Percentiles rank a stretch among this genome's conserved stretches.
Evolutionary conservation across 1,140 invertebrate species (phyloP).

Genomic region (Luehdorfia chinensis): DNA sequence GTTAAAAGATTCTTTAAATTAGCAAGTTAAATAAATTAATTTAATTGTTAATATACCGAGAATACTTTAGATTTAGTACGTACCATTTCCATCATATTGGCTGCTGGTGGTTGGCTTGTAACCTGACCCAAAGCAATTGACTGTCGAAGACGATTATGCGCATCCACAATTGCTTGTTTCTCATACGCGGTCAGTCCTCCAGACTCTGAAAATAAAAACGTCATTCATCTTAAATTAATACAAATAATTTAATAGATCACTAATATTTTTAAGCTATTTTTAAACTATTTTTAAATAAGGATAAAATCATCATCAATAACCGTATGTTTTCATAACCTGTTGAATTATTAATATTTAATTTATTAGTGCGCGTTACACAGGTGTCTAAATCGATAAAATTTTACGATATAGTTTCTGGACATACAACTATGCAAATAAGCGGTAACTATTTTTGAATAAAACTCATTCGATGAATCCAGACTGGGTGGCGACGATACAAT

Average conservation of each 20-base stretch:
- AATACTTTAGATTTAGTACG: conserved; percentile 43
- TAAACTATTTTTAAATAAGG: no score
- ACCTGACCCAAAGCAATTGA: conserved; percentile 88
- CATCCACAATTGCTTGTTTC: conserved; percentile 85
- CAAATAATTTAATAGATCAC: background rate
- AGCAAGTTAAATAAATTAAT: no score
- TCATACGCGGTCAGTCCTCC: conserved; percentile 83
- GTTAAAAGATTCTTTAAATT: no score
- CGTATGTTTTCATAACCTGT: conserved; percentile 44
- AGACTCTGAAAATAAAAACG: conserved; percentile 73
- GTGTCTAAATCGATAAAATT: conserved; percentile 67
- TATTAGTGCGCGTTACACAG: conserved; percentile 58
- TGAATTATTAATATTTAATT: conserved; percentile 50
- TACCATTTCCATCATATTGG: conserved; percentile 91
- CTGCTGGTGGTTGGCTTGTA: conserved; percentile 84
- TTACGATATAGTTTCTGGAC: conserved; percentile 46
- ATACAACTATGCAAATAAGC: conserved; percentile 59
- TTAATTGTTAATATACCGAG: no score
- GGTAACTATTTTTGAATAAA: conserved; percentile 37
- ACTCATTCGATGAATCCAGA: conserved; percentile 51
- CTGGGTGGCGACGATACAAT: conserved; percentile 58
- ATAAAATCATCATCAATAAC: conserved; percentile 19
- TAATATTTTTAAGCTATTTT: background rate
- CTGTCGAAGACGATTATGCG: conserved; percentile 88
- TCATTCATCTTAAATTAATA: conserved; percentile 1